Evolutionary conservation across 2,113 vertebrate genomes (phyloP).

Genomic region (Protomyctophum bolini): DNA sequence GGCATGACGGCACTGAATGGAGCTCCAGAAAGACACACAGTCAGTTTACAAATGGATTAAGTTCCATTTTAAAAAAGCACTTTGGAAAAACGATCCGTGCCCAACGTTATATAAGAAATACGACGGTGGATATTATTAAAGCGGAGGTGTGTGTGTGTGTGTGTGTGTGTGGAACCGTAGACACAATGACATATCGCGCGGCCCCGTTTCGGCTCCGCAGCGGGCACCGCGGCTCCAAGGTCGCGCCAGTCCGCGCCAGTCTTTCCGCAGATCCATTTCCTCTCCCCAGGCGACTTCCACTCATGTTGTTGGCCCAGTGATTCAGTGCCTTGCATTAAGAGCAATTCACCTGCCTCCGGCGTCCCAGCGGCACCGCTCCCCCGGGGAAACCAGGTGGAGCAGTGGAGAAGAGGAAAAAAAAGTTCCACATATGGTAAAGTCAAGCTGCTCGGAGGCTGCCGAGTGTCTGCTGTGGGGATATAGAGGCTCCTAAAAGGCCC

Average conservation of each 20-base stretch:
- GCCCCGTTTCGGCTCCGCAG: slow-evolving; percentile 82
- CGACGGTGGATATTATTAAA: slow-evolving; percentile 39
- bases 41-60: slow-evolving; percentile 77
- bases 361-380: slow-evolving; percentile 91
- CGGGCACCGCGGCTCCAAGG: slow-evolving; percentile 90
- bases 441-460: slow-evolving; percentile 98
- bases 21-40: slow-evolving; percentile 73
- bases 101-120: slow-evolving; percentile 73
- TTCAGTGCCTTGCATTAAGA: slow-evolving; percentile 99
- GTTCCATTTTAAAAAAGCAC: slow-evolving; percentile 82
- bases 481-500: slow-evolving; percentile 98
- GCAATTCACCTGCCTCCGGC: slow-evolving; percentile 99
- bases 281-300: slow-evolving; percentile 94
- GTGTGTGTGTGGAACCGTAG: slow-evolving; percentile 56
- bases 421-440: slow-evolving; percentile 99
- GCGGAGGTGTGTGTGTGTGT: slow-evolving; percentile 32
- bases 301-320: slow-evolving; percentile 98
- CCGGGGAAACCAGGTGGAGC: slow-evolving; percentile 95
- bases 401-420: slow-evolving; percentile 86
- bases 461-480: slow-evolving; percentile 98
- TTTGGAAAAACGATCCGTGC: slow-evolving; percentile 73
- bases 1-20: slow-evolving; percentile 25
- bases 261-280: slow-evolving; percentile 96
- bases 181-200: slow-evolving; percentile 85
- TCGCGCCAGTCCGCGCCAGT: slow-evolving; percentile 91